Conservation (phyloP, 2,888 invertebrate species). For the Drosophila incognita region DNA sequence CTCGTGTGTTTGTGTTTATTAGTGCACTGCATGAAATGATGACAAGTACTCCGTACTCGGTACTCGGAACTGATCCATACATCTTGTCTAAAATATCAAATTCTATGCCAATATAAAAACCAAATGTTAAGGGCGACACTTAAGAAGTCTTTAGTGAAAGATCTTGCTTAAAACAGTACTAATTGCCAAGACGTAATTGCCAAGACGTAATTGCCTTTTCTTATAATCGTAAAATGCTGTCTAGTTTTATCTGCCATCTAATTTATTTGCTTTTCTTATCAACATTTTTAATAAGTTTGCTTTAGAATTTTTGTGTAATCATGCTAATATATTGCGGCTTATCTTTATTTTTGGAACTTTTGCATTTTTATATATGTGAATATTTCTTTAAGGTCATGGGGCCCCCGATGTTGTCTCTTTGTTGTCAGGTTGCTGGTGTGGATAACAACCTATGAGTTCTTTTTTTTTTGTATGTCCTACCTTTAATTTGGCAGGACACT, state of each 20-base stretch:
- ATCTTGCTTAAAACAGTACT: not conserved
- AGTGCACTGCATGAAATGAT: constrained; percentile 30
- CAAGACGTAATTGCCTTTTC: not conserved
- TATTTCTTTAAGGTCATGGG: not conserved
- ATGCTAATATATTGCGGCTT: not conserved
- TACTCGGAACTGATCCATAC: not conserved
- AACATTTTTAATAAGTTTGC: not conserved
- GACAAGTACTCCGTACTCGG: constrained; percentile 17
- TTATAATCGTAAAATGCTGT: not conserved
- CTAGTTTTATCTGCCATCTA: not conserved
- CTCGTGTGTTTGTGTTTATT: constrained; percentile 41
- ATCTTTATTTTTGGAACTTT: not conserved
- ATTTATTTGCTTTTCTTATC: not conserved
- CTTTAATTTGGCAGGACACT: constrained; percentile 40
- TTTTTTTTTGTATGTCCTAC: constrained; percentile 26
- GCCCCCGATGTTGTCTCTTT: not conserved
- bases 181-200: not conserved
- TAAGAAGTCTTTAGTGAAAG: not conserved
- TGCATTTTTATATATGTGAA: not conserved
- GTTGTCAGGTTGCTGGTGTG: constrained; percentile 43
- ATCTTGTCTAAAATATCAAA: not conserved
- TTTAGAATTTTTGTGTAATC: not conserved
- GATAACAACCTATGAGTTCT: constrained; percentile 51
- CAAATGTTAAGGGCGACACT: not conserved
- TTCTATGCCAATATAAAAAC: not conserved